Percentiles rank a stretch among this genome's conserved stretches.
phyloP scores from a whole-genome alignment of 1,140 invertebrate species.

The Drosophila athabasca region DNA sequence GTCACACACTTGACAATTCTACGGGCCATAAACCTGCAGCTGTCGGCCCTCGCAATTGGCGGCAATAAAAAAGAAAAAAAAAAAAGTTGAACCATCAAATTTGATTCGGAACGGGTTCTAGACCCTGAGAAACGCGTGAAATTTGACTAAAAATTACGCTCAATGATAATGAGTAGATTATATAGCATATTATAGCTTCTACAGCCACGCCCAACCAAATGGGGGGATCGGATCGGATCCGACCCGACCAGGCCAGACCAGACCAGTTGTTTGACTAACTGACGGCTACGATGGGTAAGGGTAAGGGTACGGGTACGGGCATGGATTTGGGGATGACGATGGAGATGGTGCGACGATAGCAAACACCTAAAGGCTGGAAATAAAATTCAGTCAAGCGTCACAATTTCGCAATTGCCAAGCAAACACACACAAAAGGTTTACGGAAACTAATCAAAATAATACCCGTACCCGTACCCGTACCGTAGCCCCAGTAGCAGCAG shows the following conservation, averaged over 20 bases:
- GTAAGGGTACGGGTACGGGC: conserved; percentile 29
- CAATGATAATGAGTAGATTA: conserved; percentile 62
- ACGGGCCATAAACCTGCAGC: conserved; percentile 36
- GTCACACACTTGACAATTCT: conserved; percentile 26
- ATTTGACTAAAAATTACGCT: conserved; percentile 49
- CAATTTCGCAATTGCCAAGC: conserved; percentile 70
- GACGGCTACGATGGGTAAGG: too few species aligned
- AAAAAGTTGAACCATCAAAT: conserved; percentile 41
- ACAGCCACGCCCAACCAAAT: conserved; percentile 52
- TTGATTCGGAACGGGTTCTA: conserved; percentile 57
- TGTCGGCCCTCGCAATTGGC: conserved; percentile 6
- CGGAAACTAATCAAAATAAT: conserved; percentile 36
- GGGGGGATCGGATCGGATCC: not conserved
- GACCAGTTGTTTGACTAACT: conserved; percentile 27
- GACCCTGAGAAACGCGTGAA: conserved; percentile 46
- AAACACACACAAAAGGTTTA: conserved; percentile 54
- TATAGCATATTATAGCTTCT: conserved; percentile 4
- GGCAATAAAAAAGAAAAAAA: conserved; percentile 8
- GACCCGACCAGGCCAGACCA: not conserved
- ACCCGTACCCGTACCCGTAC: conserved; percentile 13
- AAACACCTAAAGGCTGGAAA: conserved; percentile 57
- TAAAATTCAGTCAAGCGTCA: conserved; percentile 66
- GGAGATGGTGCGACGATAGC: conserved; percentile 17
- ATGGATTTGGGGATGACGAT: conserved; percentile 4
- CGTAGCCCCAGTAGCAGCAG: conserved; percentile 7